Conservation (phyloP, 2,797 vertebrate genomes). For the Setipinna tenuifilis region DNA sequence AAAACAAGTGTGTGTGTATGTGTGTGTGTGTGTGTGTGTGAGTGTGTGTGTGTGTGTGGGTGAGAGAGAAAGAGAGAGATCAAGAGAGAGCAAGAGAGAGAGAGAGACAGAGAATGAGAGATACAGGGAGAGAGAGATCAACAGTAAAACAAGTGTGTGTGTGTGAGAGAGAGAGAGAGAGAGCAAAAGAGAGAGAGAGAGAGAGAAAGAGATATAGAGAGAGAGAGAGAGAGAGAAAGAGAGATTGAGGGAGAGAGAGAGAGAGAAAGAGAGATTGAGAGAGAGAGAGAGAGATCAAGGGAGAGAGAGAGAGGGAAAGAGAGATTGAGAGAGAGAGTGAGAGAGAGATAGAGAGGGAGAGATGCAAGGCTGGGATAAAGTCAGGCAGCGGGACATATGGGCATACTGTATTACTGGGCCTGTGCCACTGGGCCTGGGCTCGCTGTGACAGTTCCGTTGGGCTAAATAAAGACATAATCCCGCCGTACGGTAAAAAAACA, state of each 20-base stretch:
- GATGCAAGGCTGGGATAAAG: not conserved
- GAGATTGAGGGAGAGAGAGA: not conserved
- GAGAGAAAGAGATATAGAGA: not conserved
- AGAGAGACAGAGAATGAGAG: not conserved
- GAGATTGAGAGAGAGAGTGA: not conserved
- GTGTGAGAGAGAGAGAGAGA: no score
- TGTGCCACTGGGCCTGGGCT: constrained; percentile 14
- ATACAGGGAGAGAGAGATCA: not conserved
- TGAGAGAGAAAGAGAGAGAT: not conserved
- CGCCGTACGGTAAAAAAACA: constrained; percentile 12
- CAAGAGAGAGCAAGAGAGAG: no score
- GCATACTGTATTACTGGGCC: constrained; percentile 28
- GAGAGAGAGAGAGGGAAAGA: no score
- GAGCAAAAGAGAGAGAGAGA: no score
- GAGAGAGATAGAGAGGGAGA: not conserved
- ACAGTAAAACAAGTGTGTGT: no score
- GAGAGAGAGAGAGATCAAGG: not conserved
- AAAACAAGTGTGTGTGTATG: no score
- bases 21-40: no score
- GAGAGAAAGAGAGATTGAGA: not conserved
- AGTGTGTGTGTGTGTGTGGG: constrained; percentile 28
- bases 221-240: not conserved
- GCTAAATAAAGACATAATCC: constrained; percentile 45
- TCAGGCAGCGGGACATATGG: constrained; percentile 37
- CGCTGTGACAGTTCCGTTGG: constrained; percentile 20